Conservation (phyloP, 2,113 vertebrate species). For the Labrus mixtus region DNA sequence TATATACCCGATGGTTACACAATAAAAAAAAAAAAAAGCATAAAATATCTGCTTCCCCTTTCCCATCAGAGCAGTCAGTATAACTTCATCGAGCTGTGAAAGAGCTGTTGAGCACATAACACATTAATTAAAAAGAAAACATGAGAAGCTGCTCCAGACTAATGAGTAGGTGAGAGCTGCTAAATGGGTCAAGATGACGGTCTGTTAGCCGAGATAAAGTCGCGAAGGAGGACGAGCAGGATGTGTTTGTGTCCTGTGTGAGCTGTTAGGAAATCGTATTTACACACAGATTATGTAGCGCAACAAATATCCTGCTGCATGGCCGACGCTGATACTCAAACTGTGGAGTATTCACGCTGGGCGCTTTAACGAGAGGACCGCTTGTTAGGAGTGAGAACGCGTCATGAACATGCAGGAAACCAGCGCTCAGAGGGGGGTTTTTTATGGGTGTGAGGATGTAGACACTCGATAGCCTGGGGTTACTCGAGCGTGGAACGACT, state of each 20-base stretch:
- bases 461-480: constrained; percentile 31
- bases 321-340: not conserved
- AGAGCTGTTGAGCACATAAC: not conserved
- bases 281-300: constrained; percentile 3
- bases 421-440: not conserved
- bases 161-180: constrained; percentile 28
- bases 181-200: constrained; percentile 25
- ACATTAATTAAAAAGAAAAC: not conserved
- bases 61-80: not conserved
- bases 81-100: not conserved
- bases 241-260: not conserved
- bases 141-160: constrained; percentile 16
- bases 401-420: not conserved
- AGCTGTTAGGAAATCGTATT: not conserved
- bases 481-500: constrained; percentile 9
- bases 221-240: not conserved
- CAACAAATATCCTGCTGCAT: not conserved
- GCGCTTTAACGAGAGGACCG: constrained; percentile 8
- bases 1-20: not conserved
- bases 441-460: constrained; percentile 18
- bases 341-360: not conserved
- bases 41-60: not conserved
- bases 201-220: not conserved
- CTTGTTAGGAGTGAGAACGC: constrained; percentile 24
- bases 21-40: not conserved